Evolutionary conservation across 1,140 invertebrate genomes (phyloP).

Genomic region (Steinernema khuongi): DNA sequence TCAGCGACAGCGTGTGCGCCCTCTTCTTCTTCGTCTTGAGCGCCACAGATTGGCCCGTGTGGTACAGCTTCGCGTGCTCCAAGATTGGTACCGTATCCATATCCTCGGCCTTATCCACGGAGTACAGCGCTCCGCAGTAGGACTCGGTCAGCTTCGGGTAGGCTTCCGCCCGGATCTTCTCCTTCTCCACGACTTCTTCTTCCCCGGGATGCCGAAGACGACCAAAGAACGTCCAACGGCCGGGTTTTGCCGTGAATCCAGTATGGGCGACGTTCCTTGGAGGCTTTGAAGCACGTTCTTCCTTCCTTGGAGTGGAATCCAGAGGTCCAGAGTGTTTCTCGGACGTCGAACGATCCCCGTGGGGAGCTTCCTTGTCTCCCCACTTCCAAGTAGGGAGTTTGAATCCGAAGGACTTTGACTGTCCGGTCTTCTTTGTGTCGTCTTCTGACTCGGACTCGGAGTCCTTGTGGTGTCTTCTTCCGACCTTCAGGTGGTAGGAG

Average conservation of each 20-base stretch:
- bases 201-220: background rate
- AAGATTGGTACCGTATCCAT: background rate
- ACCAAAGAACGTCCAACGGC: background rate
- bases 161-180: background rate
- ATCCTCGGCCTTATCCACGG: background rate
- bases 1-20: too few species aligned
- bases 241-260: background rate
- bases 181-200: background rate
- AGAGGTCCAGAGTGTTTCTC: background rate
- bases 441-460: slow-evolving; percentile 6
- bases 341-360: background rate
- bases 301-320: background rate
- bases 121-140: slow-evolving; percentile 1
- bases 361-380: background rate
- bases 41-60: background rate
- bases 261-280: background rate
- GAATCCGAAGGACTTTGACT: background rate
- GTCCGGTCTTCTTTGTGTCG: background rate
- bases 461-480: slow-evolving; percentile 14
- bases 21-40: background rate
- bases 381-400: background rate
- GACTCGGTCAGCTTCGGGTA: background rate
- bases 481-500: slow-evolving; percentile 18
- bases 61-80: background rate
- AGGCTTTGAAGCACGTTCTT: background rate